Evolutionary conservation across 2,888 invertebrate species (phyloP).

Genomic region (Orchestes rusci): DNA sequence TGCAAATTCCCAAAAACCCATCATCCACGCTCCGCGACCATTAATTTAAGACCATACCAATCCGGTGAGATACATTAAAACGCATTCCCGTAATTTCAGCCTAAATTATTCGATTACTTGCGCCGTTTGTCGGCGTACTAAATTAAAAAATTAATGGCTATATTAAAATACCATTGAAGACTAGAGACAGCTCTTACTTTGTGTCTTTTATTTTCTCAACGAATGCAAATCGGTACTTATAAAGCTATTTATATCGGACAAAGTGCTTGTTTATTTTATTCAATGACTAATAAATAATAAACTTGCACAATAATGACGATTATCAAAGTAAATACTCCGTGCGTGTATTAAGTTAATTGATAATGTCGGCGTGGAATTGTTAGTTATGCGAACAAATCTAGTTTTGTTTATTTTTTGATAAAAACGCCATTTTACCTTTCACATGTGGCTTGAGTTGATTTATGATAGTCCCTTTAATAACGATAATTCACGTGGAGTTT

Average conservation of each 20-base stretch:
- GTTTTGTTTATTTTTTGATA: not conserved
- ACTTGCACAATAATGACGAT: slow-evolving; percentile 16
- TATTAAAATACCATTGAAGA: slow-evolving; percentile 41
- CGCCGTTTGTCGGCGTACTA: slow-evolving; percentile 41
- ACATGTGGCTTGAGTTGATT: slow-evolving; percentile 31
- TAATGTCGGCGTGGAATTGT: slow-evolving; percentile 17
- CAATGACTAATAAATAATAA: slow-evolving; percentile 20
- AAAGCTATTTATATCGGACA: slow-evolving; percentile 20
- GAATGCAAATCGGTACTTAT: slow-evolving; percentile 22
- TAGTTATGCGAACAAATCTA: no score
- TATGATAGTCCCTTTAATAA: slow-evolving; percentile 29
- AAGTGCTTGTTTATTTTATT: slow-evolving; percentile 23
- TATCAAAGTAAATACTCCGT: slow-evolving; percentile 20
- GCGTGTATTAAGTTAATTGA: slow-evolving; percentile 19
- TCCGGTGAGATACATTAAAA: slow-evolving; percentile 13
- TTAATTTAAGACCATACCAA: slow-evolving; percentile 10
- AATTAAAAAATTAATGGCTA: slow-evolving; percentile 42
- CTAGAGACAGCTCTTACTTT: slow-evolving; percentile 15
- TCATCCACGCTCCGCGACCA: slow-evolving; percentile 3
- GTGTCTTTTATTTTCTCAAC: slow-evolving; percentile 15
- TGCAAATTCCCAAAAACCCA: slow-evolving; percentile 2
- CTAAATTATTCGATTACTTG: slow-evolving; percentile 36
- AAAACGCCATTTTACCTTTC: slow-evolving; percentile 22
- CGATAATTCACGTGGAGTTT: slow-evolving; percentile 26
- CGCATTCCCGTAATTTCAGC: slow-evolving; percentile 38